Conservation (phyloP, 2,113 vertebrate genomes). For the Otus sunia region DNA sequence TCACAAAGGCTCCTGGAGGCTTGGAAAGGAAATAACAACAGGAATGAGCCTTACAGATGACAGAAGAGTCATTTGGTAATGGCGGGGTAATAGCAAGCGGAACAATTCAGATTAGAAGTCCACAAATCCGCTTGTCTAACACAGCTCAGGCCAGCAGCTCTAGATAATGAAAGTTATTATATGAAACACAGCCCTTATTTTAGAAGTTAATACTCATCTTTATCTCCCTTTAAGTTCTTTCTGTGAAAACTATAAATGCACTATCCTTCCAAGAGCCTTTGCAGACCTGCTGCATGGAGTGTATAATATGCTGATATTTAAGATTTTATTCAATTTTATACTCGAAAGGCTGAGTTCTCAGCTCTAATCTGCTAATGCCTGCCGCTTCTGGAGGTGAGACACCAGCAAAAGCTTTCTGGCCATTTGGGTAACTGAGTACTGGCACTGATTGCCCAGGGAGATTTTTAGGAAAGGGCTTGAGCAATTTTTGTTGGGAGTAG, state of each 20-base stretch:
- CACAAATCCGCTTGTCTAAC: neutral
- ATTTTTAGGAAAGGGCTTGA: neutral
- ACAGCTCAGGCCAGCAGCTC: neutral
- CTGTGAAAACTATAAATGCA: neutral
- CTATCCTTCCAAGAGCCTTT: neutral
- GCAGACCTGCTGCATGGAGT: neutral
- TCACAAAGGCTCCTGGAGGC: neutral
- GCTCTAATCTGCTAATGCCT: neutral
- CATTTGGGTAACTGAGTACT: neutral
- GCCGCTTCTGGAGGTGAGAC: neutral
- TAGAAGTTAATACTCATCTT: neutral
- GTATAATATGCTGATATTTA: neutral
- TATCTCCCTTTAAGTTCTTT: neutral
- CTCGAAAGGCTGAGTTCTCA: neutral
- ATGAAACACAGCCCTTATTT: neutral
- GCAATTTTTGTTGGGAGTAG: neutral
- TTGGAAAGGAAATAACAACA: neutral
- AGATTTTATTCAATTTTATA: neutral
- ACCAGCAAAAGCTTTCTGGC: neutral
- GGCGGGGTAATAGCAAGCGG: neutral
- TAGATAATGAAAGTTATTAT: neutral
- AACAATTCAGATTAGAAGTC: neutral
- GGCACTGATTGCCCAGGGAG: neutral
- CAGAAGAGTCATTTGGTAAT: neutral
- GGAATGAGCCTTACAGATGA: neutral